Base-by-base conservation (phyloP, 92 coral and sea anemone species). In the Virgularia gustaviana region DNA sequence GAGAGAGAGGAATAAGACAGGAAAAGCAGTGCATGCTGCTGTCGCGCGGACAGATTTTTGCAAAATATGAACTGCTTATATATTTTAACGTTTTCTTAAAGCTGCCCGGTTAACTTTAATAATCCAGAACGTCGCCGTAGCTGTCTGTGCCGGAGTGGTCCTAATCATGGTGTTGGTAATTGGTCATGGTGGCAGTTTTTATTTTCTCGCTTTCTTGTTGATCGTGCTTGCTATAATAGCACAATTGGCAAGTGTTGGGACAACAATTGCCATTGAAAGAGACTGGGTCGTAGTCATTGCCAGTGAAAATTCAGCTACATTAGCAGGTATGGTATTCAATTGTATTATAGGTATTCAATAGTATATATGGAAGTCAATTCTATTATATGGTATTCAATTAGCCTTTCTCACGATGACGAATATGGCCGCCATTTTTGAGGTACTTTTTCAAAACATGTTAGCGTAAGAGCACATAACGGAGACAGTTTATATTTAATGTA, bases 211-310 rank as follows among this genome's bases (percentile, higher is more conserved):
- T 49, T 77, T 81, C 28, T 29, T 83, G 4, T 84, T 89, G 36
- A 87, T 91, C 22, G 57, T 89, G 22, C 60, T 90, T 11, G 96
- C 91, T 57, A 85, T 89, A 30, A 51, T 91, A 36, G 90, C 97
- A 16, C 88, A 85, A 47, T 85, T 91, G 23, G 85, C 97, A 24
- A 91, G 97, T 28, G 74, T 91, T 59, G 97, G 91, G 32, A 91
- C 97, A 23, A 89, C 83, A 59, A 83, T 91, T 57, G 91, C 97
- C n/a, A 88, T 91, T n/a, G 95, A 89, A 79, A 89, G 88, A 63
- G 97, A 91, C 82, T 91, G 97, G 97, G 95, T 91, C 13, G 96
- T 91, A 15, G 96, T 91, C 37, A 89, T 91, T 23, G 73, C 84
- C 12, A 85, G 87, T n/a, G 71, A 78, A 38, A 88, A 91, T 59